Evolutionary conservation across 2,888 invertebrate genomes (phyloP).

Genomic region (Ectemnius cavifrons): DNA sequence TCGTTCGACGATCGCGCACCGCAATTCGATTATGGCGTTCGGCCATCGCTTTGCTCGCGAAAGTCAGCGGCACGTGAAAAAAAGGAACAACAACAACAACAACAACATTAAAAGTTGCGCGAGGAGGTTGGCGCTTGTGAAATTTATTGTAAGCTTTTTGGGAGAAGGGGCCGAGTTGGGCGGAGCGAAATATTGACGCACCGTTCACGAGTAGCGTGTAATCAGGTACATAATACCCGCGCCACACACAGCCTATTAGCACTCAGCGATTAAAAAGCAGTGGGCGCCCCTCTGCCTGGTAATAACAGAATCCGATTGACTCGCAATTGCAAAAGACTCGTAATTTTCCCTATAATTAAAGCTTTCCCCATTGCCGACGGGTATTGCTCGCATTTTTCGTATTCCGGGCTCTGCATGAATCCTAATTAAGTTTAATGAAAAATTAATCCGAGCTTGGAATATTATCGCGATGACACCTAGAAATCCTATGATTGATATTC

Average conservation of each 20-base stretch:
- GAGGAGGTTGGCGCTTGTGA: not conserved
- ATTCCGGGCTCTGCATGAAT: too few species aligned
- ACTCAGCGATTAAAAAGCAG: not conserved
- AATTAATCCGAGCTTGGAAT: too few species aligned
- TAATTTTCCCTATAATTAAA: not conserved
- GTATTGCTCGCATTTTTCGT: too few species aligned
- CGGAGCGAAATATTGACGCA: not conserved
- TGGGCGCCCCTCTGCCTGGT: not conserved
- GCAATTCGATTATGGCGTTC: slow-evolving; percentile 14
- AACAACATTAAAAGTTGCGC: not conserved
- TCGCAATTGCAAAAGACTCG: not conserved
- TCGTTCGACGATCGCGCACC: not conserved
- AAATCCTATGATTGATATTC: too few species aligned
- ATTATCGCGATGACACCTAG: too few species aligned
- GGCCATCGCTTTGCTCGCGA: too few species aligned
- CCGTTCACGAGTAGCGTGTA: not conserved
- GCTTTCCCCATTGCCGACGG: not conserved
- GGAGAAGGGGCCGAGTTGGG: not conserved
- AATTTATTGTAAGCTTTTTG: not conserved
- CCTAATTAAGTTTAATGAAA: too few species aligned
- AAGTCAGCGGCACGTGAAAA: not conserved
- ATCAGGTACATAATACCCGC: not conserved
- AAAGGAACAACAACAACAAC: too few species aligned
- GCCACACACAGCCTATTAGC: not conserved
- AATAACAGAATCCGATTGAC: slow-evolving; percentile 2